Evolutionary conservation across 2,113 vertebrate genomes (phyloP).

Genomic region (Zosterops hypoxanthus): DNA sequence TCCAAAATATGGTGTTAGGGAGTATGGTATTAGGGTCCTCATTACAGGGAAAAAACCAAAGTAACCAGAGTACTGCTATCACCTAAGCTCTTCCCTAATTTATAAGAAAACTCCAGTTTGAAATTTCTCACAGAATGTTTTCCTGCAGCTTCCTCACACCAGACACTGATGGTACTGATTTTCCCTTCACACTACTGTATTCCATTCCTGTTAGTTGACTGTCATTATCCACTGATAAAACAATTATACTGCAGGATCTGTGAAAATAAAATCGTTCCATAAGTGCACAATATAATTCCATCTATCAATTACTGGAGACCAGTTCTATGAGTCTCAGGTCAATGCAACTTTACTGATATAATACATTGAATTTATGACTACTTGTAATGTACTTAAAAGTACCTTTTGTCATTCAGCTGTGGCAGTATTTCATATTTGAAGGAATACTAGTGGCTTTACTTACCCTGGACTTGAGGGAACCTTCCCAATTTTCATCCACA

Average conservation of each 20-base stretch:
- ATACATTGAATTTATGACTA: background rate
- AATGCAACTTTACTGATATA: background rate
- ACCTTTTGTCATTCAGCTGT: background rate
- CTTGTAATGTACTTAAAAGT: background rate
- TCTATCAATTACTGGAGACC: background rate
- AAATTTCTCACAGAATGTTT: background rate
- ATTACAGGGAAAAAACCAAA: background rate
- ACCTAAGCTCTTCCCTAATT: background rate
- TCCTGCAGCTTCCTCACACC: background rate
- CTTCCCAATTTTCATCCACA: slow-evolving; percentile 99
- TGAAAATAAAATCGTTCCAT: background rate
- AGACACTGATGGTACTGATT: background rate
- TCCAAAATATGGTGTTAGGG: background rate
- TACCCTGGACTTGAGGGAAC: slow-evolving; percentile 99
- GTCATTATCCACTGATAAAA: background rate
- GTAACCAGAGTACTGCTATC: background rate
- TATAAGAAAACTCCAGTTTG: background rate
- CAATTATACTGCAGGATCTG: background rate
- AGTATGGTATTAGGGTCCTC: background rate
- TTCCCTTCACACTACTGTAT: background rate
- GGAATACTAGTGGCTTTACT: slow-evolving; percentile 33
- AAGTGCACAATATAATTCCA: background rate
- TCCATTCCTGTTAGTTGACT: background rate
- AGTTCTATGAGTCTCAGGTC: background rate
- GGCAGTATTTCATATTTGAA: background rate